Evolutionary conservation across 2,888 invertebrate species (phyloP).

Genomic region (Acleris holmiana): DNA sequence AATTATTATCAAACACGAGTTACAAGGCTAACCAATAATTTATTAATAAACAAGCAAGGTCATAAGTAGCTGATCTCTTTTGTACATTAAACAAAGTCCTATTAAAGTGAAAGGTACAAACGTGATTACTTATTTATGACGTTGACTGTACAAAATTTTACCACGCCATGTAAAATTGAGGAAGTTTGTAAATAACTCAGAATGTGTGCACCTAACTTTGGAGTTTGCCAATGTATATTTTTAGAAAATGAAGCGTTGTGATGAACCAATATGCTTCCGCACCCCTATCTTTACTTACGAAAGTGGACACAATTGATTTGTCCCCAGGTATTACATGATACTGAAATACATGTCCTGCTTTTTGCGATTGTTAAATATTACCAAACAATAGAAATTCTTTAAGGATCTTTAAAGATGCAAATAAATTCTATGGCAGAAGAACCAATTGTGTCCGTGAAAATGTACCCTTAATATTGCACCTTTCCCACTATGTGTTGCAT

Average conservation of each 20-base stretch:
- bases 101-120: neutral
- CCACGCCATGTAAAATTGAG: neutral
- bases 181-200: neutral
- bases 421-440: neutral
- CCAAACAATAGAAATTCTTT: too few relatives aligned
- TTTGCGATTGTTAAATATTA: too few relatives aligned
- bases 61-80: too few relatives aligned
- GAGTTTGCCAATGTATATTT: neutral
- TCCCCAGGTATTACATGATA: neutral
- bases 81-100: neutral
- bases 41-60: too few relatives aligned
- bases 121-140: too few relatives aligned
- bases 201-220: slow-evolving; percentile 10
- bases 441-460: slow-evolving; percentile 35
- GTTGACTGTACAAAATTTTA: too few relatives aligned
- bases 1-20: too few relatives aligned
- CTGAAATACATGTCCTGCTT: too few relatives aligned
- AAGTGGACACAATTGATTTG: neutral
- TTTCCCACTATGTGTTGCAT: slow-evolving; percentile 52
- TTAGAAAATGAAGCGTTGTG: slow-evolving; percentile 3
- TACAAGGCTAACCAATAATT: too few relatives aligned
- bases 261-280: slow-evolving; percentile 9
- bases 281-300: slow-evolving; percentile 4
- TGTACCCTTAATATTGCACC: slow-evolving; percentile 40
- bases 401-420: too few relatives aligned